Base-by-base conservation (phyloP, 2,888 invertebrate species). In the Caprella mutica region DNA sequence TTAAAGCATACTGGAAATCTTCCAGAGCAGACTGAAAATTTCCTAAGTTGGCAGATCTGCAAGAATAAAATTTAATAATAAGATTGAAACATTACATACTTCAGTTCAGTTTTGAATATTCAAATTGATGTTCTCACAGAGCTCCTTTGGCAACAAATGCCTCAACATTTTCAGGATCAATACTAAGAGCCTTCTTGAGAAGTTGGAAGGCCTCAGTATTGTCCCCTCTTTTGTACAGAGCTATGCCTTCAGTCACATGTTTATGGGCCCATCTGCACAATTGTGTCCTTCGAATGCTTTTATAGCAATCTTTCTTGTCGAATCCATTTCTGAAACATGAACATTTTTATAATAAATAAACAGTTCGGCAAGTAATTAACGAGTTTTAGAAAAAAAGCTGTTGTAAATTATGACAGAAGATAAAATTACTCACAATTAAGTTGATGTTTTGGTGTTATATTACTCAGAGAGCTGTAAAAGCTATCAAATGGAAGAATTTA, bases 161-260 rank as follows among this genome's bases (percentile, higher is more conserved):
- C 75, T 92, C 92, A 2, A 91, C 89, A 74, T 92, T 92, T 68
- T 85, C 80, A 0, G 89, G 85, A 74, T 92, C 92, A 68, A 92
- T 92, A 71, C 82, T 86, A 51, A 96, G 75, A 3, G 94, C 96
- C 73, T 89, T 90, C 73, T 92, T 92, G 42, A 92, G 78, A 71
- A 90, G 90, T 72, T 91, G 91, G 75, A 93, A 89, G 35, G 94
- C 94, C 77, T 96, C 94, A 0, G 88, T 84, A 73, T 90, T 90
- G 68, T 87, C 81, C 43, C 91, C 91, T 44, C 85, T 84, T 75
- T 94, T 94, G 76, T 93, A 93, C 75, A 88, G 86, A 70, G 87
- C 86, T 69, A 94, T 92, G 24, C 94, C 94, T 73, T 92, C 89
- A n/a, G 91, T 89, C 24, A 94, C 93, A 70, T 84, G 85, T 72